Evolutionary conservation across 2,113 vertebrate genomes (phyloP), one percentile per base, ranked within the genome.

Genomic region (Gambusia affinis): DNA sequence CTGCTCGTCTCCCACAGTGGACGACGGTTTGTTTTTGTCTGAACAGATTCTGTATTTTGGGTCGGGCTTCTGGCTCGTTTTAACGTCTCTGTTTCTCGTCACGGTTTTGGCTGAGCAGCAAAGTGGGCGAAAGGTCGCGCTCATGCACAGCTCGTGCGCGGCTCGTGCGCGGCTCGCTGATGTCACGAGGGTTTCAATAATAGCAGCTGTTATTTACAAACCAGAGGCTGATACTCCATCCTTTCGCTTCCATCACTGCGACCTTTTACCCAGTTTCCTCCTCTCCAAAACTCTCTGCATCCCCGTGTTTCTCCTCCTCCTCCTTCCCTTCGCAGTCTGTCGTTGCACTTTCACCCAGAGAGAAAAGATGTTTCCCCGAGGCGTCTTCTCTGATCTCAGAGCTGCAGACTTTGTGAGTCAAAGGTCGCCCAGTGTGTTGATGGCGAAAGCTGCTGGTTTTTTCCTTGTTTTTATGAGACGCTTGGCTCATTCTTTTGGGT

Each of bases 211-310:
- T 88, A 76, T 89, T 85, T 82, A 80, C 81, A 76, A 71, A 74
- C 33, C 71, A 70, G 67, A 62, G 64, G 64, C 37, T 60, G 81
- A 68, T 30, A 39, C 78, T 78, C 75, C 63, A 30, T 75, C 82
- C 78, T 54, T 71, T 75, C 72, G 54, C 75, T 76, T 75, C 75
- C 78, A 78, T 79, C 77, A 42, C 54, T 17, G 11, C 54, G 83
- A 92, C 76, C 92, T 87, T 92, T 92, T 84, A 88, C 92, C 92
- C 70, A 93, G 80, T 76, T 93, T 87, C 86, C 72, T 31, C 42
- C 69, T 3, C 47, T 12, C 79, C 12, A 31, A 14, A 72, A 75
- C 77, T 65, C 78, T 88, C 84, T 72, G 67, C 74, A 78, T 80
- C 64, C 77, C 61, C 42, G 64, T 57, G 67, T 70, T 73, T 64